Conservation (phyloP, 2,113 vertebrate species). For the Mastomys coucha region DNA sequence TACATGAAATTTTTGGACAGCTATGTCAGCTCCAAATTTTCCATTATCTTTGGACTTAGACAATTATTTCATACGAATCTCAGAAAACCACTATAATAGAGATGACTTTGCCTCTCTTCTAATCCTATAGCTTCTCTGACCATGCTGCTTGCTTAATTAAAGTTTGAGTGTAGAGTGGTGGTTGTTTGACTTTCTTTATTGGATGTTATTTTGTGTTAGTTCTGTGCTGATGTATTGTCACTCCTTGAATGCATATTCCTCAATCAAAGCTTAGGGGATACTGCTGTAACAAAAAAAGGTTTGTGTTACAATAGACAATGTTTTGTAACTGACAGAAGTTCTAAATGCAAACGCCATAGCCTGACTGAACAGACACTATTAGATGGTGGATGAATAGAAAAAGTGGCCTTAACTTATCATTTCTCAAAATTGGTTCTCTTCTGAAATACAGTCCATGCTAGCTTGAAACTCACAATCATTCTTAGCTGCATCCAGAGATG, state of each 20-base stretch:
- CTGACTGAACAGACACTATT: background rate
- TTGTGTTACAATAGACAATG: background rate
- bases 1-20: slow-evolving; percentile 2
- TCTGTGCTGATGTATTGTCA: slow-evolving; percentile 34
- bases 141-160: background rate
- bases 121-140: background rate
- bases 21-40: slow-evolving; percentile 33
- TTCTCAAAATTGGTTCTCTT: background rate
- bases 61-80: background rate
- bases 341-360: background rate
- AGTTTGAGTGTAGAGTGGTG: too few species aligned
- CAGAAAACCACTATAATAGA: background rate
- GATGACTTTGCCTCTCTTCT: background rate
- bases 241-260: background rate
- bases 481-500: background rate
- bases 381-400: slow-evolving; percentile 32
- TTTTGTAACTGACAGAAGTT: background rate
- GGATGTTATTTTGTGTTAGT: background rate
- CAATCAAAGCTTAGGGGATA: background rate
- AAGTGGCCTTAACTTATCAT: background rate
- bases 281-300: background rate
- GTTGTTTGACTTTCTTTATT: background rate
- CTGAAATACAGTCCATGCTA: background rate
- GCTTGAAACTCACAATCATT: background rate
- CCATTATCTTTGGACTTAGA: slow-evolving; percentile 15